Base-by-base conservation (phyloP, 2,797 vertebrate genomes). In the Anguilla anguilla region DNA sequence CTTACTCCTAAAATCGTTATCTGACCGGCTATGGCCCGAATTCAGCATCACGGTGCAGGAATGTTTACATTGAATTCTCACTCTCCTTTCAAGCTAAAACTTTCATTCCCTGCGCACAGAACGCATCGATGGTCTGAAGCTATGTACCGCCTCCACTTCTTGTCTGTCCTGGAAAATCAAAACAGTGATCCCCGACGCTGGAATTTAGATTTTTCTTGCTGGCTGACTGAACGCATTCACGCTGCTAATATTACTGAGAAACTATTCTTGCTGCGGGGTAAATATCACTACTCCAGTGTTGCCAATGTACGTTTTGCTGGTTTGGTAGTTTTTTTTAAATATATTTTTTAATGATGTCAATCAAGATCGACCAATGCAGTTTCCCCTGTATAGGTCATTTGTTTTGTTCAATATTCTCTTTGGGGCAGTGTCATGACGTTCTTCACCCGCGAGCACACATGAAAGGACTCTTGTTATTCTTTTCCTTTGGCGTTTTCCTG, bases 401-500 rank as follows among this genome's bases (percentile, higher is more conserved):
- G 93, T 96, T 94, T 94, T 94, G 93, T 92, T 94, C 43, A 39
- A 46, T 77, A 3, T 15, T 69, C 69, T 31, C 64, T 86, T 51
- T 84, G 85, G 57, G 85, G 25, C 88, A 55, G 25, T 31, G 28
- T 72, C 88, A 86, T 90, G 89, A 91, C 91, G 90, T 91, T 31
- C 86, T 83, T 89, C 83, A 86, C 81, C 86, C 86, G 88, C 88
- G 88, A 89, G 88, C 88, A 88, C 59, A 87, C 83, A 86, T 85
- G 85, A 57, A 9, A 43, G 11, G 61, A 83, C 15, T 35, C 53
- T 81, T 53, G 10, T 46, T 86, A 53, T 90, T 79, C 88, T 7
- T 88, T 17, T 87, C 43, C 55, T 74, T 85, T 87, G 53, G 64
- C 74, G 57, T 92, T 89, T 92, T 91, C 90, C 91, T 90, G 86